Evolutionary conservation across 2,888 invertebrate species (phyloP).

Genomic region (Heteropelma amictum): DNA sequence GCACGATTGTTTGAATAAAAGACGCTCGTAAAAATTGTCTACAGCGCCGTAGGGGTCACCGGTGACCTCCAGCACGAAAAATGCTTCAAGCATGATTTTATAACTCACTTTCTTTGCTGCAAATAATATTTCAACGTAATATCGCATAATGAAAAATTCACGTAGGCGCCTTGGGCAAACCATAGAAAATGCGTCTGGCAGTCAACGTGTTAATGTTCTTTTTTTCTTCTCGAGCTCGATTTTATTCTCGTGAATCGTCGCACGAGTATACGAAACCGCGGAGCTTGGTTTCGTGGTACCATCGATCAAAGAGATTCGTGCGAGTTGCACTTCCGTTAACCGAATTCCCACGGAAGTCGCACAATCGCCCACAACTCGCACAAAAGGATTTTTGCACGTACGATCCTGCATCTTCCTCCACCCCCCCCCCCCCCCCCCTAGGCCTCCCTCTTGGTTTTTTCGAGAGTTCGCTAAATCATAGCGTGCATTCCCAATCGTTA

Average conservation of each 20-base stretch:
- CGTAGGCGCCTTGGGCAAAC: background rate
- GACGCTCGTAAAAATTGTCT: too few relatives aligned
- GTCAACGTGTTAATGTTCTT: background rate
- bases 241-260: background rate
- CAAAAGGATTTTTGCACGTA: slow-evolving; percentile 67
- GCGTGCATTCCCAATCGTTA: background rate
- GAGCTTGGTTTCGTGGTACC: slow-evolving; percentile 30
- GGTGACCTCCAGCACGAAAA: too few relatives aligned
- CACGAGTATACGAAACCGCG: slow-evolving; percentile 1
- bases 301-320: slow-evolving; percentile 26
- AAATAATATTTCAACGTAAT: too few relatives aligned
- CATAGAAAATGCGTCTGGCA: background rate
- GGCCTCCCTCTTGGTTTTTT: background rate
- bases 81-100: too few relatives aligned
- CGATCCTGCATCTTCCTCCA: background rate
- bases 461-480: background rate
- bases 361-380: slow-evolving; percentile 69
- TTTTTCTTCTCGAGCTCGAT: background rate
- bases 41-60: too few relatives aligned
- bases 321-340: slow-evolving; percentile 76
- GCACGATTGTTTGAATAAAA: too few relatives aligned
- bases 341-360: slow-evolving; percentile 76
- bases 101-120: too few relatives aligned
- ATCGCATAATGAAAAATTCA: background rate
- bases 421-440: background rate